Conservation (phyloP, 1,140 invertebrate genomes). For the Drosophila virilis region DNA sequence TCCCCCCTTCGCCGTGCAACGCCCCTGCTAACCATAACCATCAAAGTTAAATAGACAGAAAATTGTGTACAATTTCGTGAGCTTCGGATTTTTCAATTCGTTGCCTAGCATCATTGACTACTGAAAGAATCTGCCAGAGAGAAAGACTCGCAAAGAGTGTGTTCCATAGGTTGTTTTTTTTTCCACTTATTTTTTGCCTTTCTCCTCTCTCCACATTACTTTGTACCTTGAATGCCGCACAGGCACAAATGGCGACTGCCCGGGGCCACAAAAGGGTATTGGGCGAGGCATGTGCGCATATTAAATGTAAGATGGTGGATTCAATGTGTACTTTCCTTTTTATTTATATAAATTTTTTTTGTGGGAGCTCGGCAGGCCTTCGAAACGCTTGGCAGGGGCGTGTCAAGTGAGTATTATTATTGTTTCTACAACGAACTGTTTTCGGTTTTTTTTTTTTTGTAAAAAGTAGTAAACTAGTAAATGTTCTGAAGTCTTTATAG, state of each 20-base stretch:
- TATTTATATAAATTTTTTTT: neutral
- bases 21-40: conserved; percentile 42
- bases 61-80: conserved; percentile 78
- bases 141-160: conserved; percentile 24
- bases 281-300: conserved; percentile 35
- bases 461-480: conserved; percentile 24
- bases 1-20: neutral
- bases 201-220: neutral
- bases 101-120: conserved; percentile 61
- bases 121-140: conserved; percentile 46
- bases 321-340: neutral
- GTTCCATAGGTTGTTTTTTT: neutral
- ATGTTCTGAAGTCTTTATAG: neutral
- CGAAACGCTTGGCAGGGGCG: conserved; percentile 2
- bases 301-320: conserved; percentile 40
- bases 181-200: too few relatives aligned
- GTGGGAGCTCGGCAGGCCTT: neutral
- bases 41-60: conserved; percentile 80
- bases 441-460: neutral
- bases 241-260: conserved; percentile 26
- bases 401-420: conserved; percentile 11
- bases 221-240: conserved; percentile 31
- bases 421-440: conserved; percentile 18
- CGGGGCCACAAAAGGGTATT: conserved; percentile 8
- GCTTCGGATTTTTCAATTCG: conserved; percentile 61